Evolutionary conservation across 2,113 vertebrate species (phyloP).

Genomic region (Oenanthe oenanthe): DNA sequence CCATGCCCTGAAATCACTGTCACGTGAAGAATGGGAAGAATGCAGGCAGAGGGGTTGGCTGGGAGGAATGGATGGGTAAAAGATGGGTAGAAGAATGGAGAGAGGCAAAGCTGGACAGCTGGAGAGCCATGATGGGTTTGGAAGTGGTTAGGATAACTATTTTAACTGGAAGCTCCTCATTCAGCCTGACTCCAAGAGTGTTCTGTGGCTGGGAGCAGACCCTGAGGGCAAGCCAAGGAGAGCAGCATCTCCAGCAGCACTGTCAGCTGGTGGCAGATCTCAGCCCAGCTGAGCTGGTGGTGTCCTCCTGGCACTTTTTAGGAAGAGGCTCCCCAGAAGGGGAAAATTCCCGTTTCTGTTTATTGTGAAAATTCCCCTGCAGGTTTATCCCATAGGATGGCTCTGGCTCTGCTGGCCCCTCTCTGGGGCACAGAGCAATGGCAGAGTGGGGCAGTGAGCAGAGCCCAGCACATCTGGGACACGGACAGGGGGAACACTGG

Average conservation of each 20-base stretch:
- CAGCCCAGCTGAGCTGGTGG: not conserved
- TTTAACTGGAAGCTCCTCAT: not conserved
- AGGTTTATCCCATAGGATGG: accelerated
- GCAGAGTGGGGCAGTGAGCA: not conserved
- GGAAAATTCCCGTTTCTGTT: not conserved
- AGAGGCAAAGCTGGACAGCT: not conserved
- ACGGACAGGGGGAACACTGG: accelerated
- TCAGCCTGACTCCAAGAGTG: not conserved
- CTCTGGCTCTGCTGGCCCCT: not conserved
- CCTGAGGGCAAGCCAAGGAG: not conserved
- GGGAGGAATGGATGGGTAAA: not conserved
- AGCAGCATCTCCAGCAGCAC: not conserved
- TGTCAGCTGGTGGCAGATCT: not conserved
- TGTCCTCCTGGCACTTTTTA: not conserved
- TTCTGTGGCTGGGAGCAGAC: not conserved
- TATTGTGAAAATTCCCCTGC: not conserved
- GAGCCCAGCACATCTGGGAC: accelerated
- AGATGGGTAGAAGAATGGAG: not conserved
- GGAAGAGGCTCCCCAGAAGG: not conserved
- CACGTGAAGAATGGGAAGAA: not conserved
- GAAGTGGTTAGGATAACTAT: not conserved
- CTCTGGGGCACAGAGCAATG: not conserved
- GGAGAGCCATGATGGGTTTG: not conserved
- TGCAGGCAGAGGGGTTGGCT: not conserved
- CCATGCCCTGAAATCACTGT: not conserved